These are phyloP conservation scores for Myiothlypis coronata DNA, from an alignment of 2,797 vertebrate genomes.

Conservation along the genomic window DNA sequence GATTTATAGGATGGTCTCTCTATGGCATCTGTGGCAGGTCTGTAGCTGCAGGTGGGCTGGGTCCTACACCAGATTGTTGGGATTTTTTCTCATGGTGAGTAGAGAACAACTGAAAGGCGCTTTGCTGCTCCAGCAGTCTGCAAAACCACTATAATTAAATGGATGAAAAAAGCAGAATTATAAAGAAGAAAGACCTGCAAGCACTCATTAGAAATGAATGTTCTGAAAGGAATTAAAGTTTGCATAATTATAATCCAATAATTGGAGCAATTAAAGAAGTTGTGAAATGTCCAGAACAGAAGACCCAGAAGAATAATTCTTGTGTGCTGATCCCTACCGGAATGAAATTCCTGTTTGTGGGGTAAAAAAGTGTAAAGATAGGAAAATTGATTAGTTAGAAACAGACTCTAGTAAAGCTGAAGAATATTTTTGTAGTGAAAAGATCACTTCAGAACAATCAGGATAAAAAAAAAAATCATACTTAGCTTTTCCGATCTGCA, in stretches of 20 bases:
- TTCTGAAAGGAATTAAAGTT: neutral
- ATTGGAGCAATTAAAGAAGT: neutral
- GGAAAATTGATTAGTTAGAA: neutral
- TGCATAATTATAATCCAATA: constrained; percentile 15
- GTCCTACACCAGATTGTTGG: neutral
- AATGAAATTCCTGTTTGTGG: neutral
- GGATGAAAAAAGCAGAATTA: neutral
- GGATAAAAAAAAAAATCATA: neutral
- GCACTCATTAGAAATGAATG: neutral
- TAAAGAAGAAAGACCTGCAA: neutral
- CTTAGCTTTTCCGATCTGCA: neutral
- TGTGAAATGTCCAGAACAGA: neutral
- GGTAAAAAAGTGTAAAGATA: neutral
- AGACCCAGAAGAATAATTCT: neutral
- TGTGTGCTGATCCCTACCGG: neutral
- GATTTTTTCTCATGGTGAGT: neutral
- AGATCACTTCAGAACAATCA: neutral
- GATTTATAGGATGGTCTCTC: neutral
- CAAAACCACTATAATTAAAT: constrained; percentile 31
- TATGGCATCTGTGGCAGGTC: rapidly evolving
- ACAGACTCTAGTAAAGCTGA: neutral
- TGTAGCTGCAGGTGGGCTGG: neutral
- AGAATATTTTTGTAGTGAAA: neutral
- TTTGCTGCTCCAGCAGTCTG: neutral
- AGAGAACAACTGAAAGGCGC: neutral